These are phyloP conservation scores for Drosophila albomicans DNA, from an alignment of 1,140 invertebrate genomes.

Conservation along the genomic window DNA sequence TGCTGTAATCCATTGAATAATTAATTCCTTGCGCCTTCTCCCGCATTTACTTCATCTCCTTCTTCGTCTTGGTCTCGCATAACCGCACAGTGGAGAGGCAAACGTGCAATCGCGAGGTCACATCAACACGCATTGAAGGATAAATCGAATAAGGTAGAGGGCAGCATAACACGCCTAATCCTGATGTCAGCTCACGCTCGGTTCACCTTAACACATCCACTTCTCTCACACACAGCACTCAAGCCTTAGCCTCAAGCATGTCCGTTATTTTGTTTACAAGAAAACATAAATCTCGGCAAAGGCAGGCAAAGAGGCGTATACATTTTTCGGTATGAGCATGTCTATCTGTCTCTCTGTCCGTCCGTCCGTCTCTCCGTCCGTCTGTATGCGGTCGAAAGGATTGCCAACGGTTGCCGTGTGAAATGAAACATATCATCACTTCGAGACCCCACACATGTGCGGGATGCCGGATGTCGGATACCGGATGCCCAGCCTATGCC, in stretches of 20 bases:
- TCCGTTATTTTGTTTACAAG: slow-evolving; percentile 83
- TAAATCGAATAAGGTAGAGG: slow-evolving; percentile 67
- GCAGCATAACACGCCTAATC: slow-evolving; percentile 64
- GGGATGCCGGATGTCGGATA: slow-evolving; percentile 35
- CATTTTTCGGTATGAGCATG: slow-evolving; percentile 45
- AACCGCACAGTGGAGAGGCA: background rate
- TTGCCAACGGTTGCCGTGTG: slow-evolving; percentile 73
- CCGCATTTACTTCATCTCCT: too few species aligned
- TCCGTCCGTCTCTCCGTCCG: slow-evolving; percentile 34
- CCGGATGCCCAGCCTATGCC: slow-evolving; percentile 44
- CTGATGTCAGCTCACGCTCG: slow-evolving; percentile 58
- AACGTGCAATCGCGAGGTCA: slow-evolving; percentile 24
- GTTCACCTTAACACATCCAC: slow-evolving; percentile 19
- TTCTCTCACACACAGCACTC: slow-evolving; percentile 1
- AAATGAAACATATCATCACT: slow-evolving; percentile 83
- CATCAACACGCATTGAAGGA: slow-evolving; percentile 53
- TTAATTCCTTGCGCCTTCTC: slow-evolving; percentile 51
- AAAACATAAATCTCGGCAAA: slow-evolving; percentile 78
- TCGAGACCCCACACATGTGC: slow-evolving; percentile 54
- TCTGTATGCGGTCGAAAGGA: slow-evolving; percentile 80
- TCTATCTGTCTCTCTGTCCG: slow-evolving; percentile 44
- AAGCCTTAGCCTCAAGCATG: slow-evolving; percentile 64
- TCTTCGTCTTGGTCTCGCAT: slow-evolving; percentile 16
- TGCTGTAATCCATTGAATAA: slow-evolving; percentile 63
- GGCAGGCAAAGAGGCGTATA: slow-evolving; percentile 12